Evolutionary conservation across 23 tunicate genomes (phyloP).

Genomic region (Styela clava): DNA sequence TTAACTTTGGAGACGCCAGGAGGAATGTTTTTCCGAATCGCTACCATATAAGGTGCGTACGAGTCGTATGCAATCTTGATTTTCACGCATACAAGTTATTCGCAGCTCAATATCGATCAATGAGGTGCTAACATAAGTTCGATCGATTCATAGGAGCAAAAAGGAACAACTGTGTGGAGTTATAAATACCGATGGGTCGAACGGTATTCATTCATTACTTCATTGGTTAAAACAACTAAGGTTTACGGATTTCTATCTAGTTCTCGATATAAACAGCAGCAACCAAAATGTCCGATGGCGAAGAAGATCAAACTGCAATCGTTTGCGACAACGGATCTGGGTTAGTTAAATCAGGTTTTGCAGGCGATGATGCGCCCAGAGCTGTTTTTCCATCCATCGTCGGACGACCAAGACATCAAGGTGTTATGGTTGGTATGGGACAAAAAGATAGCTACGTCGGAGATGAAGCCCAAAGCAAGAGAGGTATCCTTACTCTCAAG

Average conservation of each 20-base stretch:
- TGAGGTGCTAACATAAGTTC: not conserved
- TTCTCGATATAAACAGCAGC: no score
- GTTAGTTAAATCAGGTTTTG: constrained; percentile 77
- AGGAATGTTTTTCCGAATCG: no score
- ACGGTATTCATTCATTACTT: no score
- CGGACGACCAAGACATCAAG: constrained; percentile 92
- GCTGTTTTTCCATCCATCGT: constrained; percentile 92
- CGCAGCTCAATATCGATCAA: not conserved
- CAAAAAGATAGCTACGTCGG: constrained; percentile 91
- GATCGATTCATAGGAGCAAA: not conserved
- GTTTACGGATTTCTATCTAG: no score
- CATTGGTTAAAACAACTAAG: no score
- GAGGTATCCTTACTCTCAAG: constrained; percentile 75
- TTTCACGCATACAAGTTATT: no score
- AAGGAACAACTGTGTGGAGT: not conserved
- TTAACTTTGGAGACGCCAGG: no score
- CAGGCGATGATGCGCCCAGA: constrained; percentile 94
- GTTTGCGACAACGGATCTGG: constrained; percentile 96
- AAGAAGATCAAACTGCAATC: constrained; percentile 86
- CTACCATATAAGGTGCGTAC: not conserved
- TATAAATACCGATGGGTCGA: no score
- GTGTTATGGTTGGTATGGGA: constrained; percentile 85
- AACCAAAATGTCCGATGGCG: constrained; percentile 62
- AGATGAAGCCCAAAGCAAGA: constrained; percentile 85
- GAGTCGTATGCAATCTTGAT: no score